These are phyloP conservation scores for Xenotilapia leptura DNA, from an alignment of 2,113 vertebrate genomes.

Conservation along the genomic window DNA sequence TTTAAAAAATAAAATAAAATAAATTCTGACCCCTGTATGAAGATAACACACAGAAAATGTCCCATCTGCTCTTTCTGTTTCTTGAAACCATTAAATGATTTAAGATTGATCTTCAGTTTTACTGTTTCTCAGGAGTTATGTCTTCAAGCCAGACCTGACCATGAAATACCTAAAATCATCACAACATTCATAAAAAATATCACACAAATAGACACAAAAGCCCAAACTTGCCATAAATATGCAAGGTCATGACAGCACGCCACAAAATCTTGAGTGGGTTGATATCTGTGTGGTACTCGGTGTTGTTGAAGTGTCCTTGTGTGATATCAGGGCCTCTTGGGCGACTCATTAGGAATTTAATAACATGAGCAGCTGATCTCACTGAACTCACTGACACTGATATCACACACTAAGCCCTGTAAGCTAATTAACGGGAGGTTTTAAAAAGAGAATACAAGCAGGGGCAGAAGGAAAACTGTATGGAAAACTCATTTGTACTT, in stretches of 20 bases:
- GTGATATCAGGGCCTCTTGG: not conserved
- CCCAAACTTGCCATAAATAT: not conserved
- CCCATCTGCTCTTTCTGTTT: not conserved
- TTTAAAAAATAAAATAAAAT: not conserved
- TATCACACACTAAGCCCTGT: not conserved
- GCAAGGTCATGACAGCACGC: not conserved
- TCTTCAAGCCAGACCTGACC: not conserved
- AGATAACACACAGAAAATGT: not conserved
- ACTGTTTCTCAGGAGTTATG: not conserved
- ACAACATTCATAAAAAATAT: not conserved
- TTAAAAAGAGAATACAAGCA: not conserved
- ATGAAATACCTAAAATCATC: not conserved
- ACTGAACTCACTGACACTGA: not conserved
- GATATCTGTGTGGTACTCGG: not conserved
- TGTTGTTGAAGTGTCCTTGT: not conserved
- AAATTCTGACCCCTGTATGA: not conserved
- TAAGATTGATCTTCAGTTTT: not conserved
- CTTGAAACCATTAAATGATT: not conserved
- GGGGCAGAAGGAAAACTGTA: not conserved
- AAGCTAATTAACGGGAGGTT: conserved; percentile 19
- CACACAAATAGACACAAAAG: not conserved
- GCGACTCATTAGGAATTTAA: conserved; percentile 22
- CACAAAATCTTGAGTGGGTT: not conserved
- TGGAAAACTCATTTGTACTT: not conserved
- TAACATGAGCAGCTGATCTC: not conserved